A percentile compares a stretch with the other conserved stretches of the same genome.
Evolutionary conservation across 2,888 invertebrate species (phyloP).

Genomic region (Ceratothoa steindachneri): DNA sequence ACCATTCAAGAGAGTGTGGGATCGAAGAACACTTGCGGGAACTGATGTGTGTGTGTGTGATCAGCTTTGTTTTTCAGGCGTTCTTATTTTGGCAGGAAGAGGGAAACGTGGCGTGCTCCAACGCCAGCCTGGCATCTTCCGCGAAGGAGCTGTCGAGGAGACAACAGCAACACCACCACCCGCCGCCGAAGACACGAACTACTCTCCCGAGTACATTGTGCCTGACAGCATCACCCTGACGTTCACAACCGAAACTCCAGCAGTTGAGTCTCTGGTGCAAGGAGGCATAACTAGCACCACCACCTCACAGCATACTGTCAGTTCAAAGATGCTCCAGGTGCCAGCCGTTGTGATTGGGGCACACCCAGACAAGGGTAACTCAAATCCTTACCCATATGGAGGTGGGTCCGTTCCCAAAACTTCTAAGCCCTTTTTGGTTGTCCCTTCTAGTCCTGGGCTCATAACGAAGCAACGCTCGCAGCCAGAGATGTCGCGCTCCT

Average conservation of each 20-base stretch:
- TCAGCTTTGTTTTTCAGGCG: background rate
- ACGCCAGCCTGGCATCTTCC: conserved; percentile 42
- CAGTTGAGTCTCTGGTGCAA: conserved; percentile 1
- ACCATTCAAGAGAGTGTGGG: no score
- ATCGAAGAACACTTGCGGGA: no score
- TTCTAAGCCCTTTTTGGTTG: background rate
- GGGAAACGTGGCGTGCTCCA: conserved; percentile 34
- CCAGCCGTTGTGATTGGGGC: conserved; percentile 36
- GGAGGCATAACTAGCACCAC: conserved; percentile 13
- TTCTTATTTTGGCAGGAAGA: conserved; percentile 22
- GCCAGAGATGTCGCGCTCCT: conserved; percentile 15
- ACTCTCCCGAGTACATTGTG: conserved; percentile 26
- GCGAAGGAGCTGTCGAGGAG: conserved; percentile 28
- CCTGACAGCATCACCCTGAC: conserved; percentile 24
- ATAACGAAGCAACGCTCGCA: conserved; percentile 37
- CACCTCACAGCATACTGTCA: background rate
- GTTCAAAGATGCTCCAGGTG: conserved; percentile 30
- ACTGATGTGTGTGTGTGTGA: no score
- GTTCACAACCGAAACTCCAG: conserved; percentile 1
- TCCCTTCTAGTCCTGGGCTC: background rate
- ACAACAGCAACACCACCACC: background rate
- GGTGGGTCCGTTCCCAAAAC: background rate
- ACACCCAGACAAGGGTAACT: conserved; percentile 1
- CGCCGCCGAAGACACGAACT: conserved; percentile 2
- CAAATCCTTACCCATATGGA: background rate